Evolutionary conservation across 1,140 invertebrate species (phyloP).

Genomic region (Penaeus vannamei): DNA sequence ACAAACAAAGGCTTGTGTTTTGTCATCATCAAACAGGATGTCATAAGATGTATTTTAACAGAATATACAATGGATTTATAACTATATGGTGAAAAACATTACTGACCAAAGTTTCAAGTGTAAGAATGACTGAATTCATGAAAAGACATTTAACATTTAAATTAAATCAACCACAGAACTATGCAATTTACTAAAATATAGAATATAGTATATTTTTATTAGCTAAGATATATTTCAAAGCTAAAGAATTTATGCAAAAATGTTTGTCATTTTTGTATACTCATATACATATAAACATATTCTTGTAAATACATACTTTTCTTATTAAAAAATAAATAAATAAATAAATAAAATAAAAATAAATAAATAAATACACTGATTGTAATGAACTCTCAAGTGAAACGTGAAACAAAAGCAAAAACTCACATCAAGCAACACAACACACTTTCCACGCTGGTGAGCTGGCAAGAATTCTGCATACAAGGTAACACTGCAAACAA

Average conservation of each 20-base stretch:
- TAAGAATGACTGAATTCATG: no score
- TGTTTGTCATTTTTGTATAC: background rate
- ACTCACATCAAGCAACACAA: slow-evolving; percentile 93
- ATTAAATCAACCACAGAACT: no score
- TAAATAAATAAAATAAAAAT: background rate
- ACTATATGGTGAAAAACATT: no score
- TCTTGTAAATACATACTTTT: background rate
- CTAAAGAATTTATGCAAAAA: no score
- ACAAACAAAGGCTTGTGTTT: no score
- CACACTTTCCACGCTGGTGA: slow-evolving; percentile 93
- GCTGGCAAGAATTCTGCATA: slow-evolving; percentile 96
- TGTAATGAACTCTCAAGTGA: background rate
- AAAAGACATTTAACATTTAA: no score
- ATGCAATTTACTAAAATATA: no score
- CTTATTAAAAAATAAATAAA: background rate
- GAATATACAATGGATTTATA: no score
- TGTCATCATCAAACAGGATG: no score
- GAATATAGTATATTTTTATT: no score
- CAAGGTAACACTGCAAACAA: slow-evolving; percentile 85
- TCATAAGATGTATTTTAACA: background rate
- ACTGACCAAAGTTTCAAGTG: no score
- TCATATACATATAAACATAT: slow-evolving; percentile 30
- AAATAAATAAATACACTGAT: slow-evolving; percentile 23
- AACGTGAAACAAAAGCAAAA: slow-evolving; percentile 63
- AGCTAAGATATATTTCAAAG: no score